Evolutionary conservation across 2,888 invertebrate genomes (phyloP).

Genomic region (Peribatodes rhomboidaria): DNA sequence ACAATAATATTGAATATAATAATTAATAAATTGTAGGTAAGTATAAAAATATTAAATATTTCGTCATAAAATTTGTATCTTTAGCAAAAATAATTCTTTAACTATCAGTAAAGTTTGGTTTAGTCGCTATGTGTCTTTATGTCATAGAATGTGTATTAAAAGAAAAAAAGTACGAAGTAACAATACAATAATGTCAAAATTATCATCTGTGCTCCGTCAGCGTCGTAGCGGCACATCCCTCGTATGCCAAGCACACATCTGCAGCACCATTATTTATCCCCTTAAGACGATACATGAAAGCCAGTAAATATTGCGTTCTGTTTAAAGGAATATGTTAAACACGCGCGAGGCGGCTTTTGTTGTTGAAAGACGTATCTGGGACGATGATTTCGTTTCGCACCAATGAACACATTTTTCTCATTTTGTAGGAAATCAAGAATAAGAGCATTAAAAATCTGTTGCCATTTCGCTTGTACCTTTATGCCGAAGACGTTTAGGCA

Average conservation of each 20-base stretch:
- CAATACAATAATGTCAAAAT: constrained; percentile 57
- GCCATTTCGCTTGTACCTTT: constrained; percentile 68
- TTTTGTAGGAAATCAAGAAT: constrained; percentile 73
- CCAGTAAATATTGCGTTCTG: constrained; percentile 72
- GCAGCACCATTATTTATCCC: constrained; percentile 75
- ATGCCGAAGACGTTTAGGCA: constrained; percentile 59
- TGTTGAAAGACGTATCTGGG: constrained; percentile 76
- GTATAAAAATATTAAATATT: too few relatives aligned
- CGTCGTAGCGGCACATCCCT: constrained; percentile 57
- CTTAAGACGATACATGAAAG: constrained; percentile 72
- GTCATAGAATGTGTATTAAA: neutral
- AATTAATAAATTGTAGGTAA: too few relatives aligned
- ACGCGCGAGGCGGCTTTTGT: constrained; percentile 74
- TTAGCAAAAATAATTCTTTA: neutral
- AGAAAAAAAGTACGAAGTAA: neutral
- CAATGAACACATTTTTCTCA: constrained; percentile 80
- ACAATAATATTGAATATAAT: too few relatives aligned
- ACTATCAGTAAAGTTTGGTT: too few relatives aligned
- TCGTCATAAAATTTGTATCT: too few relatives aligned
- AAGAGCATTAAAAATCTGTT: constrained; percentile 73
- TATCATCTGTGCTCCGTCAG: constrained; percentile 62
- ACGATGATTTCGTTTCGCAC: constrained; percentile 78
- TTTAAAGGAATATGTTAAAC: constrained; percentile 79
- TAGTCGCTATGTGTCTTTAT: too few relatives aligned
- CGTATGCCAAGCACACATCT: constrained; percentile 68